Evolutionary conservation across 2,888 invertebrate species (phyloP).

Genomic region (Agrotis segetum): DNA sequence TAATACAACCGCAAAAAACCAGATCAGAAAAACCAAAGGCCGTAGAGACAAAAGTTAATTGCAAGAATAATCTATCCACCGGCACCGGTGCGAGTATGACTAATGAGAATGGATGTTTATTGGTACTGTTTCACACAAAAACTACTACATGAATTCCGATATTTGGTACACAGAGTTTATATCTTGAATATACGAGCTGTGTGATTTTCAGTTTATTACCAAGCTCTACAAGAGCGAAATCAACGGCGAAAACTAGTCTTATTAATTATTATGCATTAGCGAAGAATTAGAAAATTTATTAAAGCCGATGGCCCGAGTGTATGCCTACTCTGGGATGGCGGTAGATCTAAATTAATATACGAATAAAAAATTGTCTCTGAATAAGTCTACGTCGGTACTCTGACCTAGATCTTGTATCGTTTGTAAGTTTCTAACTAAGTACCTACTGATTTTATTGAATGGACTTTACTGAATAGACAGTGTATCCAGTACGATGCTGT

Average conservation of each 20-base stretch:
- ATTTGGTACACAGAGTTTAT: too few relatives aligned
- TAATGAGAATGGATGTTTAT: too few relatives aligned
- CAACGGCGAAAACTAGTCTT: too few relatives aligned
- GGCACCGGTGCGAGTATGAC: too few relatives aligned
- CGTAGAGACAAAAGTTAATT: background rate
- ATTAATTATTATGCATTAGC: background rate
- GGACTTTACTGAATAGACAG: slow-evolving; percentile 5
- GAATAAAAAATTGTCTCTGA: background rate
- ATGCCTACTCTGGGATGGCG: background rate
- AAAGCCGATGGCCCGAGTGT: too few relatives aligned
- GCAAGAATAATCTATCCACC: background rate
- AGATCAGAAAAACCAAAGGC: background rate
- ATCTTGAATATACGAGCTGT: too few relatives aligned
- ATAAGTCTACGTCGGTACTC: slow-evolving; percentile 1
- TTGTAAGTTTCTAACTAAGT: slow-evolving; percentile 4
- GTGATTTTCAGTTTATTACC: too few relatives aligned
- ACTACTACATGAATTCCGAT: too few relatives aligned
- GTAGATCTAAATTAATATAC: background rate
- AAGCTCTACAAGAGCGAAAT: too few relatives aligned
- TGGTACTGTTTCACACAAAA: too few relatives aligned
- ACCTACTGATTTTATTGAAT: background rate
- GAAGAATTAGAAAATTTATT: background rate
- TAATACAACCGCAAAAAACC: slow-evolving; percentile 22
- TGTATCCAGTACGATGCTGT: slow-evolving; percentile 3
- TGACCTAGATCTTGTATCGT: slow-evolving; percentile 17